Base-by-base conservation (phyloP, 1,140 invertebrate genomes). In the Parapsyche elsis region DNA sequence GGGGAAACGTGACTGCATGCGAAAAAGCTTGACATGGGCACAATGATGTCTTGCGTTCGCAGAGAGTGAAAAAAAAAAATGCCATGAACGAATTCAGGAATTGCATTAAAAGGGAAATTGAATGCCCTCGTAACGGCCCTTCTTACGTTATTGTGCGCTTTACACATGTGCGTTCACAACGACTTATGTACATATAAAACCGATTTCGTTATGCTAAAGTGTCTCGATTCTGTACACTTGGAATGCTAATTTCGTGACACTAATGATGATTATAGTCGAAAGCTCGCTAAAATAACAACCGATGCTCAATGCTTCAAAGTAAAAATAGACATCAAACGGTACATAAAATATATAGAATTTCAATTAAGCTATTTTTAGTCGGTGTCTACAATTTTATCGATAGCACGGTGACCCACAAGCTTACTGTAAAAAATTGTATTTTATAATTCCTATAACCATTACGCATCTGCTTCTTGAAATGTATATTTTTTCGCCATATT, bases 81-180 rank as follows among this genome's bases (percentile, higher is more conserved):
- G 19, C 24, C 10, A 21, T 26, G 49, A 53, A 16, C 49, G 70
- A 75, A 75, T 23, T 19, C 73, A 26, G 53, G 75, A 64, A 77
- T 77, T 77, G 75, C 75, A 77, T 77, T 14, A 46, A 77, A 77
- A 67, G 75, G 24, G 59, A 77, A 77, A 45, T 45, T 77, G 53
- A 77, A 77, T 64, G 38, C 53, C 46, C 1, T 64, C 57, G 75
- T 64, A 77, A 77, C 75, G 75, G 75, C 75, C 46, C 75, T 77
- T 38, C 21, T 24, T 14, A 53, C 23, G 9, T 67, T 21, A 77
- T 77, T 77, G 75, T 77, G 38, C 30, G 30, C 16, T 73, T 73
- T 19, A 26, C 12, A 67, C 61, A 23, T 23, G 61, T 67, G 19
- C 49, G 2, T 10, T 53, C 53, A 57, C 19, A 57, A 57, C 19